Evolutionary conservation across 2,888 invertebrate genomes (phyloP), one percentile per base, ranked within the genome.

Genomic region (Clitarchus hookeri): DNA sequence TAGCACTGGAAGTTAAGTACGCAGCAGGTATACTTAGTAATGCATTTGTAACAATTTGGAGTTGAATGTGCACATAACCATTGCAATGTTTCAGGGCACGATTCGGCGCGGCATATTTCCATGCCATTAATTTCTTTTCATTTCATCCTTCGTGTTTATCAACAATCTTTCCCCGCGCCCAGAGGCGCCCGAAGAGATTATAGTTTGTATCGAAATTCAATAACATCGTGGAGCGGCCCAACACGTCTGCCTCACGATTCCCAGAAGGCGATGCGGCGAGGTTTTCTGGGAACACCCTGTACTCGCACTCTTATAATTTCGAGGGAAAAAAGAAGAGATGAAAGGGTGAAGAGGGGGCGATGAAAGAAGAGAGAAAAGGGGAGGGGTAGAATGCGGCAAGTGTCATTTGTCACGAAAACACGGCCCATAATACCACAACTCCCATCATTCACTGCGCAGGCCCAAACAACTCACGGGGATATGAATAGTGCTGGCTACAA

Each of bases 371-470:
- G 65, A 65, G n/a, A 23, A 65, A 23, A 3, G 8, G 19, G 65
- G 65, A 65, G n/a, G 65, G 23, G 23, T n/a, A n/a, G 44, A 23
- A 82, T 16, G 82, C 12, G 82, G 82, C 82, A 23, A 82, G 82
- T 36, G 82, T 82, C 82, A 82, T 82, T 82, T 82, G 82, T 82
- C 82, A 82, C 82, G 82, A 82, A 44, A 82, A 82, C 82, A 82
- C 36, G 82, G 82, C 82, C 82, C 82, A 82, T 82, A 82, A 82
- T 82, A 82, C 82, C 82, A 82, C 82, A 82, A 82, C 26, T 12
- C 27, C 82, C 82, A 82, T 82, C 6, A 82, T 82, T 82, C 82
- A 36, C 82, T 27, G 82, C 82, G 82, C 27, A 65, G n/a, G 19
- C 65, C 65, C 65, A 65, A 65, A 23, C 65, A 65, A 65, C 65